Evolutionary conservation across 1,140 invertebrate species (phyloP), one percentile per base, ranked within the genome.

Genomic region (Plectus sambesii): DNA sequence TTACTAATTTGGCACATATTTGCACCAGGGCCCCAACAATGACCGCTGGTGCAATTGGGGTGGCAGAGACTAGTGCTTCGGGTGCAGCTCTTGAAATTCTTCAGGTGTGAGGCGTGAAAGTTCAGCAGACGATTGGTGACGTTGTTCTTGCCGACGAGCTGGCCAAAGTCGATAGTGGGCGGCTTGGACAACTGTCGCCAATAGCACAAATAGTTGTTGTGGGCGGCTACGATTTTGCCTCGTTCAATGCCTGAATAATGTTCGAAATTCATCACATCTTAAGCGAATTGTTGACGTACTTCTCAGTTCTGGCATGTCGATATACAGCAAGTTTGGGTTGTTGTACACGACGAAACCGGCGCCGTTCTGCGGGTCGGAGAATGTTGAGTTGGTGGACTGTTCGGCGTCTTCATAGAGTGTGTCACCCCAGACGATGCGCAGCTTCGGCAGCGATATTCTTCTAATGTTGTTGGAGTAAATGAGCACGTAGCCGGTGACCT

Each of bases 401-500:
- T 33, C 17, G 12, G 30, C 17, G 12, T 52, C 54, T 5, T 50
- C 85, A 75, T 92, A 94, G 4, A 90, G 74, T 0, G 84, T 87
- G 49, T 86, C 76, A 2, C 92, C 92, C 22, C 90, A 80, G 59
- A 97, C 93, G 64, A 97, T 93, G 73, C 90, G 85, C 25, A 97
- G 74, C 51, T 80, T 79, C 1, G 87, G 88, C 46, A 97, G 73
- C 23, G 88, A 80, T 47, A 96, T 82, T 50, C 80, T 77, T 30
- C 78, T 76, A 0, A 92, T 81, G 64, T 87, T 83, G 45, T 93
- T 87, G 68, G 88, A 83, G 25, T 85, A 87, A 62, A 96, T 92
- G 23, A 97, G 76, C 30, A 97, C 85, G 70, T 96, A 96, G 17
- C 92, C 90, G 2, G 88, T 94, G 25, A 97, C 87, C 55, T 51